Base-by-base conservation (phyloP, 1,140 invertebrate species). In the Cryptotermes secundus region DNA sequence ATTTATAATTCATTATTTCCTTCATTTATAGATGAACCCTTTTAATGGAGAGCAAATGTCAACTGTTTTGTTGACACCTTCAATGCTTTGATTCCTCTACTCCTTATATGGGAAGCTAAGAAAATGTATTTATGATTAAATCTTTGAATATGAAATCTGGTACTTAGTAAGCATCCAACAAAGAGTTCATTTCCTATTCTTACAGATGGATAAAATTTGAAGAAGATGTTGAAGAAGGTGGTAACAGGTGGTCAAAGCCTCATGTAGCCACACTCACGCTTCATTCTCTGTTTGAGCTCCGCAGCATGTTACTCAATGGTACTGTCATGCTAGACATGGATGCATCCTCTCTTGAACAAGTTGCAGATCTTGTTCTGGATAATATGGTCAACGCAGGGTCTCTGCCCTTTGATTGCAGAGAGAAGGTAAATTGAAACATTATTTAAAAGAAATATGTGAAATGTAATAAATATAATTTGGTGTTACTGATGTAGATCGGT, bases 181-280 rank as follows among this genome's bases (percentile, higher is more conserved):
- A 49, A 49, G 45, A 49, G 16, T 49, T 80, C 14, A 6, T 31
- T 80, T 34, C 24, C 19, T 3, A 84, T 26, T 83, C 80, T 85
- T 84, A 10, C 83, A 94, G 97, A 87, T 98, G 97, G 97, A 96
- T 98, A 80, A 98, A 98, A 89, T 98, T 98, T 89, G 97, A 98
- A 88, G 97, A 98, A 89, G 96, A 98, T 88, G 97, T 98, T 1
- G 97, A 98, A 90, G 96, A 98, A 90, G 96, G 97, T 36, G 97
- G 97, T 81, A 97, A 98, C 88, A 91, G 97, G 82, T 98, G 97
- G 97, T 97, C 96, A 10, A 98, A 98, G 89, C 97, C 97, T 3
- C 97, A 98, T 89, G 97, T 98, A 35, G 97, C 96, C 24, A 98
- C 97, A 0, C 91, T 98, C 38, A 97, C 97, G 2, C 91, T 98